Percentiles rank a stretch among this genome's conserved stretches.
phyloP scores from a whole-genome alignment of 1,140 invertebrate species.

The Dufourea novaeangliae region DNA sequence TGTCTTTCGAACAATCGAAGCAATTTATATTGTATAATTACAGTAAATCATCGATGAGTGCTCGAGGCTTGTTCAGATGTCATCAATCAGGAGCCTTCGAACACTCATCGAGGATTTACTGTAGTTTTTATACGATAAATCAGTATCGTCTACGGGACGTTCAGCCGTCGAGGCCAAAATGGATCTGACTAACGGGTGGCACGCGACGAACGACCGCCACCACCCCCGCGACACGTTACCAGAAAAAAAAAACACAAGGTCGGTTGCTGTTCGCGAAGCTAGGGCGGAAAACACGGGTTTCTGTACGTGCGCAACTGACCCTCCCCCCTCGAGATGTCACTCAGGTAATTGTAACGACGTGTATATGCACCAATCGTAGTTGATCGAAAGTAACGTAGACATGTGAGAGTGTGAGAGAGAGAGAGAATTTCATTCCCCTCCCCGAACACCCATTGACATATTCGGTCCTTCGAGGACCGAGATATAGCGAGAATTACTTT shows the following conservation, averaged over 20 bases:
- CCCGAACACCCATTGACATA: too few relatives aligned
- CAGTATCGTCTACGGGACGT: conserved; percentile 31
- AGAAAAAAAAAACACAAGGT: neutral
- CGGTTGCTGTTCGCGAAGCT: conserved; percentile 17
- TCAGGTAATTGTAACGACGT: conserved; percentile 59
- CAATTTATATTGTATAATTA: too few relatives aligned
- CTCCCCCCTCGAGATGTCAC: conserved; percentile 27
- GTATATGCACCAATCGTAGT: conserved; percentile 52
- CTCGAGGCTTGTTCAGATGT: too few relatives aligned
- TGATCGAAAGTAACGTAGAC: conserved; percentile 33
- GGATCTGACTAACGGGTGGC: conserved; percentile 41
- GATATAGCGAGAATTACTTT: conserved; percentile 26
- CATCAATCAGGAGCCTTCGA: too few relatives aligned
- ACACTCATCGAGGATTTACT: too few relatives aligned
- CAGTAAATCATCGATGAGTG: too few relatives aligned
- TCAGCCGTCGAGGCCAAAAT: conserved; percentile 54
- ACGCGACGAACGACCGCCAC: too few relatives aligned
- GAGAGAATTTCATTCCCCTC: conserved; percentile 24
- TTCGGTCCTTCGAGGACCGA: conserved; percentile 9
- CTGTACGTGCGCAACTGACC: neutral
- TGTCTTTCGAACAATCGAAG: too few relatives aligned
- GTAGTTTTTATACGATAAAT: too few relatives aligned
- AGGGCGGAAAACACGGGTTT: neutral
- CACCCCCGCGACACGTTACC: neutral
- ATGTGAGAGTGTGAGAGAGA: neutral